A percentile compares a stretch with the other conserved stretches of the same genome.
Evolutionary conservation across 2,888 invertebrate species (phyloP).

Genomic region (Epinotia nisella): DNA sequence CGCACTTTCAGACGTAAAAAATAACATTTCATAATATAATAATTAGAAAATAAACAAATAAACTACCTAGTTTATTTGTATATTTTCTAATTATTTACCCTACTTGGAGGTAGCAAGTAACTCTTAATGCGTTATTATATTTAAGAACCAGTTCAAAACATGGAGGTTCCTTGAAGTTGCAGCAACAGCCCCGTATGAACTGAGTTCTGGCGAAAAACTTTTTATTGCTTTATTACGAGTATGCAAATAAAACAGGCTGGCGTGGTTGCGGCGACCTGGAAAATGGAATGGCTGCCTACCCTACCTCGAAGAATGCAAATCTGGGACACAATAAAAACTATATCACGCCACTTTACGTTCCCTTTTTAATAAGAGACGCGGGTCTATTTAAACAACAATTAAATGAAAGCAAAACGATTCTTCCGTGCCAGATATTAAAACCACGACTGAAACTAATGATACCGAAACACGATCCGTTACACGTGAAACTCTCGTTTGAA

Average conservation of each 20-base stretch:
- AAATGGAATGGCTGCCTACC: conserved; percentile 61
- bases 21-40: background rate
- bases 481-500: conserved; percentile 50
- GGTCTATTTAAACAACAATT: conserved; percentile 28
- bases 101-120: background rate
- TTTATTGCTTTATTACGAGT: conserved; percentile 66
- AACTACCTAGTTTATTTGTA: no score
- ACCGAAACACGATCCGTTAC: conserved; percentile 54
- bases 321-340: conserved; percentile 66
- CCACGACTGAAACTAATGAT: conserved; percentile 55
- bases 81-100: background rate
- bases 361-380: conserved; percentile 30
- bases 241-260: conserved; percentile 64
- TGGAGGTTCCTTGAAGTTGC: conserved; percentile 44
- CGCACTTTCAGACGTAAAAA: no score
- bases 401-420: conserved; percentile 21
- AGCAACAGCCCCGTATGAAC: conserved; percentile 52
- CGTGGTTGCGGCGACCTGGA: conserved; percentile 62
- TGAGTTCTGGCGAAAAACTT: conserved; percentile 58
- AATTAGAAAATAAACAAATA: no score
- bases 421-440: conserved; percentile 19
- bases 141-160: conserved; percentile 19
- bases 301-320: conserved; percentile 63
- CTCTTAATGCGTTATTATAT: conserved; percentile 13
- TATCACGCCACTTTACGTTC: conserved; percentile 52